These are phyloP conservation scores for Agrenia bidenticulata DNA, from an alignment of 2,888 invertebrate genomes.

Conservation along the genomic window DNA sequence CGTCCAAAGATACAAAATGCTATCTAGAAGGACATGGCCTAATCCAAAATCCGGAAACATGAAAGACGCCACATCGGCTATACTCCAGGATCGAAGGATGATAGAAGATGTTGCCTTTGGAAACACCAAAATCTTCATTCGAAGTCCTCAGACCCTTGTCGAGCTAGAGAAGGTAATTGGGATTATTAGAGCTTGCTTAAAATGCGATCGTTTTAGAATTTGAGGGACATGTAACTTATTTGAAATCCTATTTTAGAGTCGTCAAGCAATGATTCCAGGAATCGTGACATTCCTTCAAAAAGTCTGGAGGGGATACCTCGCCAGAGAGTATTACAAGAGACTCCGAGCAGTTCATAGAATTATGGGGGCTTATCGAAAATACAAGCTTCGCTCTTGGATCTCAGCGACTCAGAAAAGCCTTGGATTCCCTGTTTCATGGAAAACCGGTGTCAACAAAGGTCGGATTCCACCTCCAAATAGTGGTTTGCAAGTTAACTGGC, in stretches of 20 bases:
- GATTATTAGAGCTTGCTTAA: neutral
- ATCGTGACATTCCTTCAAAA: slow-evolving; percentile 93
- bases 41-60: slow-evolving; percentile 79
- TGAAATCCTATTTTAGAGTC: slow-evolving; percentile 61
- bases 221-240: too few species aligned
- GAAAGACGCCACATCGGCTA: slow-evolving; percentile 78
- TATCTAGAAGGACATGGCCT: slow-evolving; percentile 94
- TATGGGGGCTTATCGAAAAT: slow-evolving; percentile 74
- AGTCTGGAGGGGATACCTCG: slow-evolving; percentile 83
- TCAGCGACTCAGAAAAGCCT: slow-evolving; percentile 56
- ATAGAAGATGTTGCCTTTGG: slow-evolving; percentile 87
- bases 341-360: slow-evolving; percentile 84
- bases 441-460: slow-evolving; percentile 31
- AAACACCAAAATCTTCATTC: slow-evolving; percentile 92
- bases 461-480: slow-evolving; percentile 44
- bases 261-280: slow-evolving; percentile 83
- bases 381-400: slow-evolving; percentile 74
- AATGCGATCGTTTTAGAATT: slow-evolving; percentile 1
- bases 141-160: slow-evolving; percentile 89
- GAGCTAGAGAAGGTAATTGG: slow-evolving; percentile 70
- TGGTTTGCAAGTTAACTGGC: slow-evolving; percentile 50
- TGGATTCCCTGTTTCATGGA: slow-evolving; percentile 45
- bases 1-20: slow-evolving; percentile 84
- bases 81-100: slow-evolving; percentile 77
- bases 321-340: slow-evolving; percentile 75